A percentile compares a stretch with the other conserved stretches of the same genome.
These are phyloP conservation scores for Idaea dimidiata DNA, from an alignment of 2,888 invertebrate genomes.

Conservation along the genomic window DNA sequence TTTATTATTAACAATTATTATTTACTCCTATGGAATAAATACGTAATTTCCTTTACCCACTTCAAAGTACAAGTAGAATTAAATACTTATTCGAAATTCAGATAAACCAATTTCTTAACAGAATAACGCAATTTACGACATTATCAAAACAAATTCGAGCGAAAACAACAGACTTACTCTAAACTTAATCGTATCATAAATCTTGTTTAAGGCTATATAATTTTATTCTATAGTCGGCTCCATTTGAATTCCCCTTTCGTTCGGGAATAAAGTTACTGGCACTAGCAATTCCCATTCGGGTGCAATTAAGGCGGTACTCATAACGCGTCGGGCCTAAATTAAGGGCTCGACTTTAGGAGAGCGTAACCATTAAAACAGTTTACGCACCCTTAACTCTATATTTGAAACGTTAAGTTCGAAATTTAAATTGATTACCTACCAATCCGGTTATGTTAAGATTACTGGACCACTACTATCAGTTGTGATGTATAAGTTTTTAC, in stretches of 20 bases:
- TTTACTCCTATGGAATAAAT: too few species aligned
- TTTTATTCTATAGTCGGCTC: neutral
- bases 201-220: neutral
- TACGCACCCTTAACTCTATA: conserved; percentile 1
- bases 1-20: too few species aligned
- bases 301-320: neutral
- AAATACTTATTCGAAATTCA: neutral
- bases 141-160: neutral
- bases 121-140: neutral
- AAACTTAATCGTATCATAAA: neutral
- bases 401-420: neutral
- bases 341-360: neutral
- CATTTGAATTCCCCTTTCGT: conserved; percentile 1
- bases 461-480: neutral
- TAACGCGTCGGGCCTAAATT: neutral
- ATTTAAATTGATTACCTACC: neutral
- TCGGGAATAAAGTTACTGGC: neutral
- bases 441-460: neutral
- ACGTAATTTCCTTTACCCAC: neutral
- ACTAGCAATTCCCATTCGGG: neutral
- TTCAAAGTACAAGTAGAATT: neutral
- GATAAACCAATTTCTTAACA: neutral
- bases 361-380: neutral
- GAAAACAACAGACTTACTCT: neutral
- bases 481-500: neutral